Evolutionary conservation across 2,888 invertebrate genomes (phyloP), one percentile per base, ranked within the genome.

Genomic region (Cataglyphis albicans): DNA sequence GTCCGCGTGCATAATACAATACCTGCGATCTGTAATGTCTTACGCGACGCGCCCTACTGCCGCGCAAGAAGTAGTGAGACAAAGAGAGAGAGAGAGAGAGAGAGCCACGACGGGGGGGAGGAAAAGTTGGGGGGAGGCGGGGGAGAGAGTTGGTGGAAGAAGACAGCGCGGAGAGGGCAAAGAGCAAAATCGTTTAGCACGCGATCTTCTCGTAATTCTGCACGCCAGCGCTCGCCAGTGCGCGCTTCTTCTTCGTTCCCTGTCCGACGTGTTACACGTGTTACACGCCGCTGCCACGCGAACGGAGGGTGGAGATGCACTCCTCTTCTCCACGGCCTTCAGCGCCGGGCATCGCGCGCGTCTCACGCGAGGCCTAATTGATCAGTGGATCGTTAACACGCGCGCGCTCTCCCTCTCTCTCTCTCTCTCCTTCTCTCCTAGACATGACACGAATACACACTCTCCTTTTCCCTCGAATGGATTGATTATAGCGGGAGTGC

Each of bases 121-220:
- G 9, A n/a, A n/a, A 32, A 4, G 25, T 25, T 25, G n/a, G n/a
- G 32, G 32, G 32, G 32, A 25, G 32, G 6, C 0, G 6, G 32
- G 32, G 32, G 32, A 32, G 32, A 32, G 25, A 25, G 25, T 1
- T 25, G 61, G 12, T 44, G 44, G 44, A 75, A 10, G 70, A 41
- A 25, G 25, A 88, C 85, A 74, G 76, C 76, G 78, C 61, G 61
- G 48, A 41, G 85, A 67, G 83, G 83, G 82, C 80, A 73, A 84
- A 87, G 88, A 87, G 91, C 87, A 89, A 90, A 91, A 92, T 93
- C 93, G 93, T 93, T 94, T 93, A 92, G 91, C 94, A 94, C 94
- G 94, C 94, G 93, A 94, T 94, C 91, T 90, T 92, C 92, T 92
- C 94, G 92, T 94, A 94, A 93, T 93, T 94, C 91, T 92, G 90